These are phyloP conservation scores for Xenops minutus DNA, from an alignment of 2,797 vertebrate species.

Conservation along the genomic window DNA sequence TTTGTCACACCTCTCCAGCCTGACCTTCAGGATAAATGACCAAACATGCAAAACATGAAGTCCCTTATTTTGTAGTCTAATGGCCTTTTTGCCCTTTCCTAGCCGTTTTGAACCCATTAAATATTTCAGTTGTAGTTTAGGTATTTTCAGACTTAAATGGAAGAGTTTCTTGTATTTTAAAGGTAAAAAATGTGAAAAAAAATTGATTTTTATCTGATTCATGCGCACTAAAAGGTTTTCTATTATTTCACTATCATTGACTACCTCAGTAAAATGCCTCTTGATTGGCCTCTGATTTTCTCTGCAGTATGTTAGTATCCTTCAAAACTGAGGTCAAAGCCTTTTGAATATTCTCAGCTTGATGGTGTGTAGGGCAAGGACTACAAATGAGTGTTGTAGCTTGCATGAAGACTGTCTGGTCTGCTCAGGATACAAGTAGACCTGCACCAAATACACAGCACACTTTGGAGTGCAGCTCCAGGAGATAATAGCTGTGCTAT, in stretches of 20 bases:
- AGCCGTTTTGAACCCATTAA: background rate
- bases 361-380: background rate
- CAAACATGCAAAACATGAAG: background rate
- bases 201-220: background rate
- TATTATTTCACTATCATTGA: background rate
- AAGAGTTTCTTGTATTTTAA: background rate
- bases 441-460: accelerated
- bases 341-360: background rate
- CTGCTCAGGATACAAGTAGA: background rate
- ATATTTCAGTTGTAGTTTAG: background rate
- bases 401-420: background rate
- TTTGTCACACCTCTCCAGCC: background rate
- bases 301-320: background rate
- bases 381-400: background rate
- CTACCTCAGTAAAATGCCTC: background rate
- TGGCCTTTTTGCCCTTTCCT: accelerated
- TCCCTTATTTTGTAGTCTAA: background rate
- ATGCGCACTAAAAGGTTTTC: background rate
- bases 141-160: background rate
- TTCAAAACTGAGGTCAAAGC: background rate
- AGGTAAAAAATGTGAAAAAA: background rate
- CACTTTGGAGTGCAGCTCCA: background rate
- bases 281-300: background rate
- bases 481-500: background rate
- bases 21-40: background rate